These are phyloP conservation scores for Heliconius sara DNA, from an alignment of 2,888 invertebrate species.

Conservation along the genomic window DNA sequence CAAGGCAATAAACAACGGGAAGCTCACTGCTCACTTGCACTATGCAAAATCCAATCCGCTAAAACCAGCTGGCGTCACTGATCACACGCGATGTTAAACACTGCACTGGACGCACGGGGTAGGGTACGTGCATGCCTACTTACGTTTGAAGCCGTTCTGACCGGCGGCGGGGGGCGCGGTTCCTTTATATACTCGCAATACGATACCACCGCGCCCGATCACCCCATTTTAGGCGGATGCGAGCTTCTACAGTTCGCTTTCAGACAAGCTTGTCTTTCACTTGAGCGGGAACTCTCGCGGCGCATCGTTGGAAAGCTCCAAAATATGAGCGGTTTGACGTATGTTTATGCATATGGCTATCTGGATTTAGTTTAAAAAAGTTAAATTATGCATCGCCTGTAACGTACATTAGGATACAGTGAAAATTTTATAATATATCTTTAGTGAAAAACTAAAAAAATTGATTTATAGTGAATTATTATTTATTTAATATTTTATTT, in stretches of 20 bases:
- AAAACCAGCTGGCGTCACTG: constrained; percentile 64
- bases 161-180: constrained; percentile 88
- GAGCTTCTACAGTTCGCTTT: constrained; percentile 71
- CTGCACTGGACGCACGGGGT: constrained; percentile 61
- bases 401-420: background rate
- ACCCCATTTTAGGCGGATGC: constrained; percentile 84
- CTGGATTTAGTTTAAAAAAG: constrained; percentile 6
- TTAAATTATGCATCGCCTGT: background rate
- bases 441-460: background rate
- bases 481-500: background rate
- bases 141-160: constrained; percentile 99
- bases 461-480: background rate
- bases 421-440: background rate
- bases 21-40: constrained; percentile 70
- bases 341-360: constrained; percentile 36
- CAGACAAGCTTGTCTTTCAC: constrained; percentile 82
- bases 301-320: constrained; percentile 34
- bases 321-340: constrained; percentile 14
- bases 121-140: constrained; percentile 84
- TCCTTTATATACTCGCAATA: constrained; percentile 92
- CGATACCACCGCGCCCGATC: constrained; percentile 86
- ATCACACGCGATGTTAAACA: constrained; percentile 66
- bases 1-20: constrained; percentile 54
- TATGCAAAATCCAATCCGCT: constrained; percentile 70
- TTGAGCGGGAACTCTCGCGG: constrained; percentile 59